Conservation (phyloP, 1,140 invertebrate species). For the Wiebesia pumilae region DNA sequence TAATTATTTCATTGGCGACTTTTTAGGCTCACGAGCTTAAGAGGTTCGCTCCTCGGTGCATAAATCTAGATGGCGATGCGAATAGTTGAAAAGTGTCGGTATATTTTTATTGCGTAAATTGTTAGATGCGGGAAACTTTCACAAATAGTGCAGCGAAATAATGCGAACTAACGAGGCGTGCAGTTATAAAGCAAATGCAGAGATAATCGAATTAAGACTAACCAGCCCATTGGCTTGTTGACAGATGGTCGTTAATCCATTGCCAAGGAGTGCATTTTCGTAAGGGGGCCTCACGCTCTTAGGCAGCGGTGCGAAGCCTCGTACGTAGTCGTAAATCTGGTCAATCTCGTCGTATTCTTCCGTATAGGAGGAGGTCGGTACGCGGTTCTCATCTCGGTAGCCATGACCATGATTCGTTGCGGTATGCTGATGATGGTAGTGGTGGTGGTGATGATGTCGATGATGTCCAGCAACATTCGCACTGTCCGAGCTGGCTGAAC, state of each 20-base stretch:
- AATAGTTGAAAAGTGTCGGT: too few relatives aligned
- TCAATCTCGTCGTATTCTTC: constrained; percentile 97
- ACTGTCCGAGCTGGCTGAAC: constrained; percentile 84
- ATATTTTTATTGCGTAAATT: too few relatives aligned
- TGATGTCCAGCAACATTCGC: constrained; percentile 76
- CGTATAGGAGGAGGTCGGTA: constrained; percentile 75
- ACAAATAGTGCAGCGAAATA: not conserved
- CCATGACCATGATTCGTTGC: constrained; percentile 57
- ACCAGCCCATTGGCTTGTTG: constrained; percentile 49
- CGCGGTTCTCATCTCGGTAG: constrained; percentile 74
- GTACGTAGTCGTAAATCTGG: constrained; percentile 96
- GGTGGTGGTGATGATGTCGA: constrained; percentile 76
- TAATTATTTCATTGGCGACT: too few relatives aligned
- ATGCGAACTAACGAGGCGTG: too few relatives aligned
- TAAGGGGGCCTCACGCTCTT: constrained; percentile 85
- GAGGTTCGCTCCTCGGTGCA: too few relatives aligned
- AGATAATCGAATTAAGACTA: not conserved
- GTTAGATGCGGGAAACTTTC: too few relatives aligned
- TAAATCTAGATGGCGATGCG: too few relatives aligned
- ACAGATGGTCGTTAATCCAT: constrained; percentile 43
- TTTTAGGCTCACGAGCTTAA: too few relatives aligned
- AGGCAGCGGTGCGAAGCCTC: constrained; percentile 91
- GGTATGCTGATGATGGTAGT: constrained; percentile 76
- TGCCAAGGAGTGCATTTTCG: constrained; percentile 64
- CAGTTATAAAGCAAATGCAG: not conserved